These are phyloP conservation scores for Circaetus cinerascens DNA, from an alignment of 2,113 vertebrate genomes.

Conservation along the genomic window DNA sequence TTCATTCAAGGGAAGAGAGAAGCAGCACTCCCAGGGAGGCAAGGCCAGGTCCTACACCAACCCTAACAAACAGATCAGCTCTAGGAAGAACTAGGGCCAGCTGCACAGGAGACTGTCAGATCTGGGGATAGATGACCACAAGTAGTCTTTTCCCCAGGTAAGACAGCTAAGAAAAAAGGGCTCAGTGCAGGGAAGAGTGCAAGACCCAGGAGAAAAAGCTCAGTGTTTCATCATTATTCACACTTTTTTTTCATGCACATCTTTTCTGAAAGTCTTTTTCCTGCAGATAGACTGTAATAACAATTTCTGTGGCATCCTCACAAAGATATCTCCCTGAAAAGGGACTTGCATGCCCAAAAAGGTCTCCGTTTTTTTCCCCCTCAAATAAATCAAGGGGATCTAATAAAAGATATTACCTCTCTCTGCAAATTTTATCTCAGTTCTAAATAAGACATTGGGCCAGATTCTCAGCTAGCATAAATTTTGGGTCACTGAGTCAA, in stretches of 20 bases:
- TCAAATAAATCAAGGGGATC: not conserved
- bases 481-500: not conserved
- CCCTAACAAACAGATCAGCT: not conserved
- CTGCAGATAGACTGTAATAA: not conserved
- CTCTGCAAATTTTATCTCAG: not conserved
- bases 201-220: not conserved
- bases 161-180: not conserved
- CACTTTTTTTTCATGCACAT: not conserved
- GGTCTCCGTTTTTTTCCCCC: not conserved
- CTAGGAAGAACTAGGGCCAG: not conserved
- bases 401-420: not conserved
- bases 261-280: not conserved
- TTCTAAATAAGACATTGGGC: not conserved
- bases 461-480: not conserved
- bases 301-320: not conserved
- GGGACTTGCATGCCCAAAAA: not conserved
- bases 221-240: not conserved
- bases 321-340: not conserved
- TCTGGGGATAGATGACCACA: not conserved
- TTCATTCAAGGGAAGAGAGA: not conserved
- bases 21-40: not conserved
- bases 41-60: not conserved
- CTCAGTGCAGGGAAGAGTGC: not conserved
- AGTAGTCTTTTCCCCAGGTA: not conserved
- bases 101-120: not conserved